Evolutionary conservation across 2,888 invertebrate species (phyloP).

Genomic region (Myopa testacea): DNA sequence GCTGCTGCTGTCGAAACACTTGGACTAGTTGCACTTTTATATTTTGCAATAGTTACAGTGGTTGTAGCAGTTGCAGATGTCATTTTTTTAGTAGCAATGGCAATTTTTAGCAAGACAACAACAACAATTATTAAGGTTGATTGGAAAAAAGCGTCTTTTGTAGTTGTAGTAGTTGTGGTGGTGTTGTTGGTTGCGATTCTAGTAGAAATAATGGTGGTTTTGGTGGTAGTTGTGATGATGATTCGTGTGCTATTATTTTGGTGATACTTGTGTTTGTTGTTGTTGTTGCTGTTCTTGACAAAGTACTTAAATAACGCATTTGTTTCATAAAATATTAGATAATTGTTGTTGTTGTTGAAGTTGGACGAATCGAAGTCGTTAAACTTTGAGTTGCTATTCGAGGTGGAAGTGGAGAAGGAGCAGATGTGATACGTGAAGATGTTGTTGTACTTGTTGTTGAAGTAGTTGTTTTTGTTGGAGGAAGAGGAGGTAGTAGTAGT

Average conservation of each 20-base stretch:
- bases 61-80: constrained; percentile 39
- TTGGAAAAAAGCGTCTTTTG: constrained; percentile 22
- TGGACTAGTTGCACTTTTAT: constrained; percentile 42
- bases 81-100: constrained; percentile 23
- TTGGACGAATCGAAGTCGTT: constrained; percentile 48
- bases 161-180: constrained; percentile 39
- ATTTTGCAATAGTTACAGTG: constrained; percentile 41
- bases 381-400: constrained; percentile 48
- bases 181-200: constrained; percentile 48
- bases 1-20: constrained; percentile 43
- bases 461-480: constrained; percentile 60
- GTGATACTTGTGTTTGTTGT: constrained; percentile 41
- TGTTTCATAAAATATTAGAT: constrained; percentile 33
- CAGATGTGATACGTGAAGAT: constrained; percentile 59
- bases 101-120: constrained; percentile 34
- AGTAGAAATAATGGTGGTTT: constrained; percentile 48
- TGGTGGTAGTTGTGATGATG: constrained; percentile 49
- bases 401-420: constrained; percentile 53
- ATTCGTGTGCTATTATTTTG: constrained; percentile 39
- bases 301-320: constrained; percentile 29
- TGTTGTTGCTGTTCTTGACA: constrained; percentile 47
- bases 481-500: constrained; percentile 63
- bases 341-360: constrained; percentile 52
- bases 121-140: constrained; percentile 35
- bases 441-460: constrained; percentile 50